Evolutionary conservation across 2,797 vertebrate species (phyloP).

Genomic region (Pipistrellus pygmaeus): DNA sequence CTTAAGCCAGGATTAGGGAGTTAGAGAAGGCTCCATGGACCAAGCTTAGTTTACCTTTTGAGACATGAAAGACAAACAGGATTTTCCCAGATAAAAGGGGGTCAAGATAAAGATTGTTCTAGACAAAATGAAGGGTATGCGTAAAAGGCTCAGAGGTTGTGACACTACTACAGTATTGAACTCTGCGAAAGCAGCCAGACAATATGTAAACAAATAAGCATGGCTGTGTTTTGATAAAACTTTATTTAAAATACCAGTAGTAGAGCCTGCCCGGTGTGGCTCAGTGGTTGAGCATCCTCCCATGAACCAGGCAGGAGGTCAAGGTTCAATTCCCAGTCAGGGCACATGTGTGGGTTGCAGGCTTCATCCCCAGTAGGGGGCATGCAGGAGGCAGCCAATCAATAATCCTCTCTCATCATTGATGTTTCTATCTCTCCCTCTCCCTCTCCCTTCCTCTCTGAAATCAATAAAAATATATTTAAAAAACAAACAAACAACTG

Average conservation of each 20-base stretch:
- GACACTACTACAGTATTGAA: background rate
- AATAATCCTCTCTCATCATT: too few relatives aligned
- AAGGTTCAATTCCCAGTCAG: too few relatives aligned
- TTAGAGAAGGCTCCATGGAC: background rate
- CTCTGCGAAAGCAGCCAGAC: background rate
- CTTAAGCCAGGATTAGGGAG: background rate
- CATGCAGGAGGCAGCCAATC: too few relatives aligned
- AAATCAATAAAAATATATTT: too few relatives aligned
- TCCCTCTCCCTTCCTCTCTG: too few relatives aligned
- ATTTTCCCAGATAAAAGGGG: background rate
- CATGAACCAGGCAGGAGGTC: too few relatives aligned
- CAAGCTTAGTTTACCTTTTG: background rate
- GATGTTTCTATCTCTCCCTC: too few relatives aligned
- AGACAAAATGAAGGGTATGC: background rate
- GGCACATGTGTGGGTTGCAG: too few relatives aligned
- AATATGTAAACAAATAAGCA: background rate
- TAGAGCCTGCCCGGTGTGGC: background rate
- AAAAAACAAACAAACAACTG: too few relatives aligned
- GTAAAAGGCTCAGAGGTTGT: background rate
- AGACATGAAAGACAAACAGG: background rate
- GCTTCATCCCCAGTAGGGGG: too few relatives aligned
- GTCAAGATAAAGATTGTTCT: background rate
- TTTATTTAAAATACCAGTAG: constrained; percentile 21
- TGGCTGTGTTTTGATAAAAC: background rate
- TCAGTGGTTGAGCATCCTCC: too few relatives aligned